Evolutionary conservation across 2,113 vertebrate species (phyloP).

Genomic region (Mionectes macconnelli): DNA sequence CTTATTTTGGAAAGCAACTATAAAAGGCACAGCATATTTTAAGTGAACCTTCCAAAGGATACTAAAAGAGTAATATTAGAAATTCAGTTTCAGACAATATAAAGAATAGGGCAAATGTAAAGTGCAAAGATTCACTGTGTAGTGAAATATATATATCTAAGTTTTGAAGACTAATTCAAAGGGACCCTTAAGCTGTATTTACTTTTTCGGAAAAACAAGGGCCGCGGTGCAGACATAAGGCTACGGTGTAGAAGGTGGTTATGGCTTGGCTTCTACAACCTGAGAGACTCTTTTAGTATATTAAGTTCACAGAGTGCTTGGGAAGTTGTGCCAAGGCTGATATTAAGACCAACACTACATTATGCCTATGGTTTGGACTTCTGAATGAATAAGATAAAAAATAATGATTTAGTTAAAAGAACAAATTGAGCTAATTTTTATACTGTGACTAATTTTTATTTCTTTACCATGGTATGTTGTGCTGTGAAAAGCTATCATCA

Average conservation of each 20-base stretch:
- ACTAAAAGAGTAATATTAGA: not conserved
- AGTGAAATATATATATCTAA: not conserved
- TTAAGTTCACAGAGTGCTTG: not conserved
- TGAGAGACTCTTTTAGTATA: not conserved
- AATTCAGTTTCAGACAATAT: not conserved
- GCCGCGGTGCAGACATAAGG: not conserved
- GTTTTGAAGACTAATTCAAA: not conserved
- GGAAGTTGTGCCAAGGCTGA: not conserved
- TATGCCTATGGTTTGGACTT: not conserved
- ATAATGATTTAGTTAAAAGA: not conserved
- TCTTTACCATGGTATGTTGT: not conserved
- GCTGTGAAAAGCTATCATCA: not conserved
- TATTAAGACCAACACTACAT: not conserved
- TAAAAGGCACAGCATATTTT: not conserved
- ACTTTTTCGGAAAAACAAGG: not conserved
- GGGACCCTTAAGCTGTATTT: not conserved
- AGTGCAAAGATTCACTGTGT: not conserved
- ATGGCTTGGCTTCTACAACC: not conserved
- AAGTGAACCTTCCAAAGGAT: not conserved
- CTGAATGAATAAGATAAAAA: not conserved
- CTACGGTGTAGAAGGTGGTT: not conserved
- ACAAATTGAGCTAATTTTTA: not conserved
- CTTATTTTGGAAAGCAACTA: slow-evolving; percentile 9
- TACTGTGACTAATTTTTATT: not conserved
- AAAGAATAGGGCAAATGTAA: not conserved